Percentiles rank a stretch among this genome's conserved stretches.
phyloP scores from a whole-genome alignment of 64 coral and sea anemone species.

The Acropora tenuis region DNA sequence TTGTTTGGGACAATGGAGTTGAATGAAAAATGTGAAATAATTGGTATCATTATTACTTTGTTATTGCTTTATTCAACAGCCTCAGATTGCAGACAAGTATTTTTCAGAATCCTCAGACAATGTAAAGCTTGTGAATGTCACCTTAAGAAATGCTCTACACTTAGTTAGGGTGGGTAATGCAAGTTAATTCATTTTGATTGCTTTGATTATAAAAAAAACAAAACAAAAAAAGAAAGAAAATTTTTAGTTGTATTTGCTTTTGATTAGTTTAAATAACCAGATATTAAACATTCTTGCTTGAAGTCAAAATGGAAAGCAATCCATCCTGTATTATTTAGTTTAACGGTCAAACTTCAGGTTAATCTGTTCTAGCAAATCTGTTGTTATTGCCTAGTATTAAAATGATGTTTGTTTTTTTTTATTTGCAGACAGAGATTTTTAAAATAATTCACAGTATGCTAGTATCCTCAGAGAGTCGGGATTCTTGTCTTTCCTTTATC shows the following conservation, averaged over 20 bases:
- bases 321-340: neutral
- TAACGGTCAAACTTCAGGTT: neutral
- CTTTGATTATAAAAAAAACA: too few relatives aligned
- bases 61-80: slow-evolving; percentile 55
- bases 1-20: too few relatives aligned
- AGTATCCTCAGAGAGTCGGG: slow-evolving; percentile 86
- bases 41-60: neutral
- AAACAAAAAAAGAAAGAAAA: too few relatives aligned
- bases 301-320: neutral
- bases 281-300: too few relatives aligned
- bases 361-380: neutral
- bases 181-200: neutral
- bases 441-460: slow-evolving; percentile 90
- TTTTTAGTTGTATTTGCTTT: too few relatives aligned
- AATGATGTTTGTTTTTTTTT: neutral
- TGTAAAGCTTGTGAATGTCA: slow-evolving; percentile 70
- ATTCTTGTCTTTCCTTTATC: slow-evolving; percentile 82
- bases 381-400: neutral
- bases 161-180: slow-evolving; percentile 76
- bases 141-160: slow-evolving; percentile 71
- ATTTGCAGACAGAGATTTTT: slow-evolving; percentile 83
- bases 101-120: slow-evolving; percentile 82
- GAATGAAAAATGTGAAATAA: too few relatives aligned
- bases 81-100: slow-evolving; percentile 82
- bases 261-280: too few relatives aligned